Evolutionary conservation across 2,888 invertebrate species (phyloP), one percentile per base, ranked within the genome.

Genomic region (Margaritifera margaritifera): DNA sequence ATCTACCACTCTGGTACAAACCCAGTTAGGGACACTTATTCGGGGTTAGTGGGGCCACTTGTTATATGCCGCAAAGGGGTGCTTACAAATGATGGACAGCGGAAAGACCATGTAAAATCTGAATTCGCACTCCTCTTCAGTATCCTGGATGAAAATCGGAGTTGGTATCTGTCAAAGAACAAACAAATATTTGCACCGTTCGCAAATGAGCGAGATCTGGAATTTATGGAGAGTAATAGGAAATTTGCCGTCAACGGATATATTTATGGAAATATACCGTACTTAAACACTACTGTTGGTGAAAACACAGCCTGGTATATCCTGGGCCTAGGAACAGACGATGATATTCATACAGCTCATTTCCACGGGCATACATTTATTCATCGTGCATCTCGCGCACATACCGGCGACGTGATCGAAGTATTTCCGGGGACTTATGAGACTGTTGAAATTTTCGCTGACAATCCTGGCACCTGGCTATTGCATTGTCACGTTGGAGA

Each of bases 81-180:
- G 19, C 62, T 83, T 50, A 58, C 74, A 53, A n/a, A 27, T 15
- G 57, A 65, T 15, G 69, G 77, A 6, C 69, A 60, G 57, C 64
- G 79, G 27, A 69, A 42, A 2, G 80, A 80, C 75, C 68, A 67
- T 64, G 79, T 85, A 1, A 82, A 83, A 59, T 69, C 68, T 42
- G 87, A 87, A 63, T 84, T 83, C 66, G 80, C 81, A 19, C 68
- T 86, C 6, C 66, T 86, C 22, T 84, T 85, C 68, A 64, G 73
- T 60, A 80, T 85, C 6, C 80, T 84, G 62, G 78, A 86, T 61
- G 87, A 87, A 71, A 84, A 81, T 60, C 62, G 70, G 31, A 85
- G 85, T 58, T 83, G 82, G 78, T 87, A 85, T 67, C 57, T 85
- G 15, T 70, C 76, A 4, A 80, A 85, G 62, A 87, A 87, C 68